Conservation (phyloP, 1,140 invertebrate genomes). For the Solen grandis region DNA sequence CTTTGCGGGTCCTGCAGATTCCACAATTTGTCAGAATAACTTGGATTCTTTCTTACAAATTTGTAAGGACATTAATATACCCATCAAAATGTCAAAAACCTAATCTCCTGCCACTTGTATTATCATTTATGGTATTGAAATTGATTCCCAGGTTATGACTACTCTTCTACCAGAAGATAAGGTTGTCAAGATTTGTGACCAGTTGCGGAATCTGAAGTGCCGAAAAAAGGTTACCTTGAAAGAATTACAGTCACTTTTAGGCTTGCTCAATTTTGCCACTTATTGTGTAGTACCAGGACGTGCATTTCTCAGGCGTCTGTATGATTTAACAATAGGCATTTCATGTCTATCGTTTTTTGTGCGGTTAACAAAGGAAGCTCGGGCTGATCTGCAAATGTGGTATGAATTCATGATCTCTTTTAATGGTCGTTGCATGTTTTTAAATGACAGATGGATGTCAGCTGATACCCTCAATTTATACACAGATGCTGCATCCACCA, state of each 20-base stretch:
- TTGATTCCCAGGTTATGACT: not conserved
- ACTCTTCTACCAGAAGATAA: constrained; percentile 1
- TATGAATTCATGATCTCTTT: constrained; percentile 29
- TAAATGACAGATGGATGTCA: constrained; percentile 38
- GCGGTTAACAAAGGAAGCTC: constrained; percentile 23
- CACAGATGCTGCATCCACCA: constrained; percentile 37
- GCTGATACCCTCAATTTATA: constrained; percentile 32
- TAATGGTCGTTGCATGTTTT: constrained; percentile 54
- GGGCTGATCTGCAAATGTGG: constrained; percentile 47
- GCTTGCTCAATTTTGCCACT: constrained; percentile 40
- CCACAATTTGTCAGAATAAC: not conserved
- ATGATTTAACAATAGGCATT: constrained; percentile 45
- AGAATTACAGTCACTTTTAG: constrained; percentile 46
- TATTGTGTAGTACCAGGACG: constrained; percentile 31
- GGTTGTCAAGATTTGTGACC: not conserved
- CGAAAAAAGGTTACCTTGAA: constrained; percentile 6
- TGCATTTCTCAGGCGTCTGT: constrained; percentile 36
- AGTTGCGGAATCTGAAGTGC: too few species aligned
- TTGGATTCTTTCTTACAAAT: not conserved
- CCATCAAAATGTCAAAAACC: constrained; percentile 12
- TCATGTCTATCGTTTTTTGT: constrained; percentile 36
- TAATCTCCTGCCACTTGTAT: constrained; percentile 5
- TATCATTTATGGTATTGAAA: constrained; percentile 30
- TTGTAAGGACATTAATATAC: constrained; percentile 32
- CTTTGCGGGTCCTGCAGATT: constrained; percentile 13